Evolutionary conservation across 2,888 invertebrate genomes (phyloP).

Genomic region (Epicampocera succincta): DNA sequence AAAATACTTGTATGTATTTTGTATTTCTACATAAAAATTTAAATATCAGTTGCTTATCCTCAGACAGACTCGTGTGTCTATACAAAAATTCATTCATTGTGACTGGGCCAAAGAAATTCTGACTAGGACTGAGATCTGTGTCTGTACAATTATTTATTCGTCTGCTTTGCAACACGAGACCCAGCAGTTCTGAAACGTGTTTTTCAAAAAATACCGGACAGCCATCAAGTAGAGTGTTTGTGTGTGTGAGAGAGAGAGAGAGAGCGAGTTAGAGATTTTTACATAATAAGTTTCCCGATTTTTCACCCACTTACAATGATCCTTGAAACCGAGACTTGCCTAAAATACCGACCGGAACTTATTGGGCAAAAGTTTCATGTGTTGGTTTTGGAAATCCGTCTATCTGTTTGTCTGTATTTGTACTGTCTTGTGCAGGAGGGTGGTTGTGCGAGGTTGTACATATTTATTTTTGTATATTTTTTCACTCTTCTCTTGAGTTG

Average conservation of each 20-base stretch:
- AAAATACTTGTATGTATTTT: too few species aligned
- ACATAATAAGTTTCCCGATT: too few species aligned
- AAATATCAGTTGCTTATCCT: slow-evolving; percentile 20
- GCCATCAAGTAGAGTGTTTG: too few species aligned
- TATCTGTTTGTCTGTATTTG: background rate
- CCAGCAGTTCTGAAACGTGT: slow-evolving; percentile 11
- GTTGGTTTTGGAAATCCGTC: too few species aligned
- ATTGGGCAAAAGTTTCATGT: too few species aligned
- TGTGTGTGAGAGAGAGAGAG: too few species aligned
- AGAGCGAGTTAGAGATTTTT: too few species aligned
- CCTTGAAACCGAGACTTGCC: too few species aligned
- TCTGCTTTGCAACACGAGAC: background rate
- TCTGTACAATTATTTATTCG: slow-evolving; percentile 1
- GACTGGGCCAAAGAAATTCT: slow-evolving; percentile 42
- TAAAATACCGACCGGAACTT: too few species aligned
- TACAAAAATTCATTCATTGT: slow-evolving; percentile 18
- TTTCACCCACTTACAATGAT: too few species aligned
- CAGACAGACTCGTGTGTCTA: slow-evolving; percentile 3
- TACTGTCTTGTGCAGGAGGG: background rate
- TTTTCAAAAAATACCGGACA: too few species aligned
- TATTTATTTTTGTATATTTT: background rate
- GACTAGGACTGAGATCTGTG: slow-evolving; percentile 30
- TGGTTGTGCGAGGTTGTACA: background rate
- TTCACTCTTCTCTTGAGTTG: slow-evolving; percentile 1
- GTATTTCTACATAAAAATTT: background rate